Percentiles rank a stretch among this genome's conserved stretches.
phyloP scores from a whole-genome alignment of 2,888 invertebrate genomes.

The Synergus itoensis region DNA sequence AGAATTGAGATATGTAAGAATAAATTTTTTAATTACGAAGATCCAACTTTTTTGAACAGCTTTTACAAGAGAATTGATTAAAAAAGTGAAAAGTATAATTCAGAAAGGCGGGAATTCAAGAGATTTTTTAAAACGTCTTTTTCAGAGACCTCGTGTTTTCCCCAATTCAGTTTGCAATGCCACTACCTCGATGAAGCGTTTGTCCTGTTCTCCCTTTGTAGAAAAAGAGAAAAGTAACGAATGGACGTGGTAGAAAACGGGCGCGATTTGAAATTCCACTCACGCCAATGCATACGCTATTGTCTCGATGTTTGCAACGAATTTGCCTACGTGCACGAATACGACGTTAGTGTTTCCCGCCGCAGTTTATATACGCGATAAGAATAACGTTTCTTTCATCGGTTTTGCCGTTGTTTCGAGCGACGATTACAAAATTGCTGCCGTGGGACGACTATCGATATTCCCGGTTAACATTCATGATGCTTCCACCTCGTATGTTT shows the following conservation, averaged over 20 bases:
- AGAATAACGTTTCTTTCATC: constrained; percentile 66
- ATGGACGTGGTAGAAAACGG: constrained; percentile 31
- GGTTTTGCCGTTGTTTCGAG: constrained; percentile 48
- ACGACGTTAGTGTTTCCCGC: constrained; percentile 60
- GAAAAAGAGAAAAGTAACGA: constrained; percentile 8
- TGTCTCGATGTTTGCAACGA: constrained; percentile 67
- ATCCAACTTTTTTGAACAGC: too few species aligned
- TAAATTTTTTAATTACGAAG: background rate
- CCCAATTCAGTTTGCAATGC: constrained; percentile 20
- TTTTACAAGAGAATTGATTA: too few species aligned
- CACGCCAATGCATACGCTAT: constrained; percentile 61
- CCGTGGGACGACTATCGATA: constrained; percentile 28
- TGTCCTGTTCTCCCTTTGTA: constrained; percentile 20
- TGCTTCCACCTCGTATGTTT: background rate
- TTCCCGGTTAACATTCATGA: constrained; percentile 24
- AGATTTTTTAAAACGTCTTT: background rate
- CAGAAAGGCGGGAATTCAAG: background rate
- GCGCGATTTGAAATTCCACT: constrained; percentile 58
- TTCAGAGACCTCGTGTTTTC: background rate
- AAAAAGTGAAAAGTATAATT: background rate
- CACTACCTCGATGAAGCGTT: constrained; percentile 35
- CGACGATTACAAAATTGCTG: constrained; percentile 39
- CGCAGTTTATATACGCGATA: constrained; percentile 66
- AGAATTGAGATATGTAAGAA: background rate
- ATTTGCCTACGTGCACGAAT: constrained; percentile 73